Conservation (phyloP, 2,888 invertebrate species). For the Anoplius nigerrimus region DNA sequence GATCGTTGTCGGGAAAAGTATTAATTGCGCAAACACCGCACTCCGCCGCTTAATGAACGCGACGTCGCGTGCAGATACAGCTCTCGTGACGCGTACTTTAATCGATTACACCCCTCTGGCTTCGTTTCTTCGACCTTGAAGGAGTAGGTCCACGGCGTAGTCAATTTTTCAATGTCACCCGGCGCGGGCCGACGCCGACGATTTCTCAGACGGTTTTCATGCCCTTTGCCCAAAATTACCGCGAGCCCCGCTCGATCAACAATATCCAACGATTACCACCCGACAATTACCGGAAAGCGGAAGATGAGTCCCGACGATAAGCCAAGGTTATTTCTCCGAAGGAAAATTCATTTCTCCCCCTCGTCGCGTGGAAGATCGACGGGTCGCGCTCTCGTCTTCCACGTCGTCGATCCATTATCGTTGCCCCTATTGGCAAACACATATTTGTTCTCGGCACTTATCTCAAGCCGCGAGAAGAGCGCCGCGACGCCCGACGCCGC, state of each 20-base stretch:
- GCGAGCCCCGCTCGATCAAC: no score
- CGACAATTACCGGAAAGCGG: no score
- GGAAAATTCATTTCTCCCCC: no score
- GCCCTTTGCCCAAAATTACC: no score
- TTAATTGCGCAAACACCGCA: no score
- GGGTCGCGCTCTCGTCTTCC: neutral
- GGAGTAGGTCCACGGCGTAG: constrained; percentile 1
- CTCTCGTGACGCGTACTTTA: constrained; percentile 8
- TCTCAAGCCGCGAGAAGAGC: constrained; percentile 6
- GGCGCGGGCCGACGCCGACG: constrained; percentile 7
- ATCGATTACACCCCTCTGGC: constrained; percentile 7
- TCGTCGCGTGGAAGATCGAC: constrained; percentile 21
- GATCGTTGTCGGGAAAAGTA: constrained; percentile 4
- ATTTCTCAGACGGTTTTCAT: no score
- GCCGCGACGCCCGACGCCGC: neutral
- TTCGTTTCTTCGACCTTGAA: neutral
- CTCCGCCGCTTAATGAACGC: no score
- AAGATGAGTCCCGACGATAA: no score
- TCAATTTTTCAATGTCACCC: constrained; percentile 37
- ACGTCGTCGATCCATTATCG: constrained; percentile 36
- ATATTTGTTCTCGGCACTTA: constrained; percentile 20
- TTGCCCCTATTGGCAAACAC: constrained; percentile 11
- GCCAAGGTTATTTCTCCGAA: no score
- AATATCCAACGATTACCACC: no score
- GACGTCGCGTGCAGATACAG: neutral